Evolutionary conservation across 1,140 invertebrate genomes (phyloP), one percentile per base, ranked within the genome.

Genomic region (Eriosoma lanigerum): DNA sequence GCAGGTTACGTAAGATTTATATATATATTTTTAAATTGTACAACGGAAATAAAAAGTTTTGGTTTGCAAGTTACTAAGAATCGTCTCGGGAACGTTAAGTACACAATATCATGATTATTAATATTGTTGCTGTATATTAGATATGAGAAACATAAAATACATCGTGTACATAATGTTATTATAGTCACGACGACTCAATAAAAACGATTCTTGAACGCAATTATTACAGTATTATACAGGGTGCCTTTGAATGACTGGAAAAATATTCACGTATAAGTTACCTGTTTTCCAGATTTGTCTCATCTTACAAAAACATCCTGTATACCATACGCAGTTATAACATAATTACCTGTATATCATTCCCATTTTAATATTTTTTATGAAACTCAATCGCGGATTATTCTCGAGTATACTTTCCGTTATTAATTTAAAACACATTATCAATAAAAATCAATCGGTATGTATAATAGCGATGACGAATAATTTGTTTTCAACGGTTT

Each of bases 131-230:
- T 38, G 32, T 38, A 38, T 38, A 38, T 38, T 4, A 4, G 32
- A 8, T 3, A 38, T 4, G 3, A 38, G 32, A 4, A 38, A 4
- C 32, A 8, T 38, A 38, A 4, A 38, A 4, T 38, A 8, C 8
- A 38, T 38, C 32, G 32, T 38, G 32, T 38, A 12, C 10, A 44
- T 44, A 66, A 13, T 12, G n/a, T n/a, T 2, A 66, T 13, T 44
- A 8, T 44, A 75, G 52, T 75, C 52, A 75, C 72, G 52, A 58
- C 10, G 44, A 58, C 19, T 21, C 32, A 75, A 44, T 58, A 44
- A 44, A 44, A 56, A 52, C 29, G 32, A 75, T 38, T 29, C 4
- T 32, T 19, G 8, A 21, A 21, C 29, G 19, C 19, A 24, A 75
- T 56, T 38, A 38, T 4, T 58, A 58, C 6, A 17, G 8, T 38